phyloP scores from a whole-genome alignment of 2,797 vertebrate species.

The Chaetophractus vellerosus region DNA sequence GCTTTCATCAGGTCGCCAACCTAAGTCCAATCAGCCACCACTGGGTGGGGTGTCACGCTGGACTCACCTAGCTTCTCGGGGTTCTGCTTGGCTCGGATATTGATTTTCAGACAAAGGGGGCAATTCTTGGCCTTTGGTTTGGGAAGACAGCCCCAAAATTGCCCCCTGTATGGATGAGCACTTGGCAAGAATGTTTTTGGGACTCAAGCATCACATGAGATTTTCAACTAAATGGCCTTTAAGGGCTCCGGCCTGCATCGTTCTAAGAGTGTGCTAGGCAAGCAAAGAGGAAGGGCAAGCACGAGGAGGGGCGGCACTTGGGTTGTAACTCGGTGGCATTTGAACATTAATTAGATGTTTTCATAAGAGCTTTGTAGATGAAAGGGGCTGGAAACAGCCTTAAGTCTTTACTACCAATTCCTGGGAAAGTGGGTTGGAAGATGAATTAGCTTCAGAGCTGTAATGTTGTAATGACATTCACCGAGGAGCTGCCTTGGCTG shows the following conservation, averaged over 20 bases:
- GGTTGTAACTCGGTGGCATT: background rate
- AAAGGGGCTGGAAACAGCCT: conserved; percentile 16
- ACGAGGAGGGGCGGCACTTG: background rate
- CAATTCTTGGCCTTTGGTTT: background rate
- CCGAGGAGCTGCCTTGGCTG: conserved; percentile 25
- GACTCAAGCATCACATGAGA: background rate
- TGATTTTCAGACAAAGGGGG: background rate
- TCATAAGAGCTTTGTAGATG: conserved; percentile 55
- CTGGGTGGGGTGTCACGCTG: fast-evolving
- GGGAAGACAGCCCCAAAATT: background rate
- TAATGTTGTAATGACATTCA: conserved; percentile 22
- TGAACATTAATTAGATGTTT: conserved; percentile 65
- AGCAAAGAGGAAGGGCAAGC: background rate
- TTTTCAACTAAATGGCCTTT: conserved; percentile 27
- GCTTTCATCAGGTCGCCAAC: background rate
- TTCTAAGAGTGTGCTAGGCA: conserved; percentile 13
- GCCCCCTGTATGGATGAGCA: background rate
- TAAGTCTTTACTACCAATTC: conserved; percentile 42
- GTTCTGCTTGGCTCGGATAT: background rate
- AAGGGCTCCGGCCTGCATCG: background rate
- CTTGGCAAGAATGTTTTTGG: background rate
- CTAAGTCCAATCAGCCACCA: background rate
- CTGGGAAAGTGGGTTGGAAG: conserved; percentile 5
- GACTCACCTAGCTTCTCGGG: background rate
- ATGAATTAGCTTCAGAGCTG: conserved; percentile 11